Evolutionary conservation across 2,888 invertebrate species (phyloP), one percentile per base, ranked within the genome.

Genomic region (Aproaerema taeniolella): DNA sequence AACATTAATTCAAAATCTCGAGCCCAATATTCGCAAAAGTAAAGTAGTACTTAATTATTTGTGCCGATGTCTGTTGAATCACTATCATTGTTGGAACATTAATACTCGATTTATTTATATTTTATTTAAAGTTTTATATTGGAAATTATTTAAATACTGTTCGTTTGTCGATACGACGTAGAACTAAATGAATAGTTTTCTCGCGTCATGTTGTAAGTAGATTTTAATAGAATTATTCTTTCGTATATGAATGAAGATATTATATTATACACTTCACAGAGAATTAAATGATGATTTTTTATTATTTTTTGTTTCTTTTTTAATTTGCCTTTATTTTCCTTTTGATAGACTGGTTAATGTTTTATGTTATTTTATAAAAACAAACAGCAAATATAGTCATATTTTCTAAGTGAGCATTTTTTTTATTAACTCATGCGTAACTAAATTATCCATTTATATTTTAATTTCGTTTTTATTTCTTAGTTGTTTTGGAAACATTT

Each of bases 51-150:
- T n/a, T n/a, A n/a, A n/a, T n/a, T n/a, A n/a, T n/a, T n/a, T n/a
- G n/a, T n/a, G n/a, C n/a, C n/a, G n/a, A n/a, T n/a, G n/a, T n/a
- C n/a, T n/a, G n/a, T n/a, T n/a, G n/a, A n/a, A n/a, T n/a, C n/a
- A n/a, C n/a, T n/a, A n/a, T n/a, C n/a, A 70, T 80, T 81, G 81
- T 81, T 82, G 79, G 73, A 80, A 82, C 80, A 67, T 67, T 79
- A 85, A 85, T 85, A 85, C 85, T 85, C 83, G 78, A 78, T 80
- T 82, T 79, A 83, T 85, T 83, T 81, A 82, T 76, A 81, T 80
- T 82, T 80, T 79, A 81, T 81, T 81, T 55, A 69, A 79, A 75
- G 67, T 60, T 56, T 67, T 78, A 75, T 78, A 71, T 67, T 68
- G 61, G 68, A 66, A 67, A 65, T 68, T 73, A 73, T 73, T 73